A percentile compares a stretch with the other conserved stretches of the same genome.
These are phyloP conservation scores for Cavia aperea DNA, from an alignment of 2,113 vertebrate species.

Conservation along the genomic window DNA sequence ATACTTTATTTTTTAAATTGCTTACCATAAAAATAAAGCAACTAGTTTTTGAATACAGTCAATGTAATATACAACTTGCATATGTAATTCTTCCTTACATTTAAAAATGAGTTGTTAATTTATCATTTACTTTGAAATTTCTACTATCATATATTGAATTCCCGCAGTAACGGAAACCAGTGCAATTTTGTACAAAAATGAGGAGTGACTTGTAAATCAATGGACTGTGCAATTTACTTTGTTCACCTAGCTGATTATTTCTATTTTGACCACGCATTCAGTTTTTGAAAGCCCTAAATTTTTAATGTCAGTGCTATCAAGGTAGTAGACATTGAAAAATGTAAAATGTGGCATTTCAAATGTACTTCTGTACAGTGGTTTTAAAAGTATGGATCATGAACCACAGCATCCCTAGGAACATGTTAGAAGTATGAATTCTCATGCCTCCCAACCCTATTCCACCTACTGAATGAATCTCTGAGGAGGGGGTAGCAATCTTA, in stretches of 20 bases:
- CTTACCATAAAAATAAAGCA: not conserved
- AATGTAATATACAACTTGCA: not conserved
- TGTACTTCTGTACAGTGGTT: not conserved
- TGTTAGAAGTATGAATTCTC: not conserved
- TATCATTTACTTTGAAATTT: not conserved
- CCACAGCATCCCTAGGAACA: not conserved
- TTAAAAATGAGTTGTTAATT: not conserved
- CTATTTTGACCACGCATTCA: slow-evolving; percentile 1
- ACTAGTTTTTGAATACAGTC: not conserved
- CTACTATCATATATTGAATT: not conserved
- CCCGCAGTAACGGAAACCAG: not conserved
- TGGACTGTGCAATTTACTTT: not conserved
- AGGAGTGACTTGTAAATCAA: slow-evolving; percentile 24
- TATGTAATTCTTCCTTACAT: not conserved
- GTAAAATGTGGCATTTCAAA: not conserved
- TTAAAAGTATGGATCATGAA: not conserved
- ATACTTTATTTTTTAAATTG: not conserved
- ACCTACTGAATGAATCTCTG: not conserved
- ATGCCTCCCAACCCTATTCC: not conserved
- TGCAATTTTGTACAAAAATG: not conserved
- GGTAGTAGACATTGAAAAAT: not conserved
- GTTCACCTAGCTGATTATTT: slow-evolving; percentile 21
- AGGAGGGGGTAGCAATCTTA: not conserved
- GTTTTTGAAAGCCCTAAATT: not conserved
- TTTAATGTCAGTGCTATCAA: not conserved